Conservation (phyloP, 2,888 invertebrate genomes). For the Eristalis pertinax region DNA sequence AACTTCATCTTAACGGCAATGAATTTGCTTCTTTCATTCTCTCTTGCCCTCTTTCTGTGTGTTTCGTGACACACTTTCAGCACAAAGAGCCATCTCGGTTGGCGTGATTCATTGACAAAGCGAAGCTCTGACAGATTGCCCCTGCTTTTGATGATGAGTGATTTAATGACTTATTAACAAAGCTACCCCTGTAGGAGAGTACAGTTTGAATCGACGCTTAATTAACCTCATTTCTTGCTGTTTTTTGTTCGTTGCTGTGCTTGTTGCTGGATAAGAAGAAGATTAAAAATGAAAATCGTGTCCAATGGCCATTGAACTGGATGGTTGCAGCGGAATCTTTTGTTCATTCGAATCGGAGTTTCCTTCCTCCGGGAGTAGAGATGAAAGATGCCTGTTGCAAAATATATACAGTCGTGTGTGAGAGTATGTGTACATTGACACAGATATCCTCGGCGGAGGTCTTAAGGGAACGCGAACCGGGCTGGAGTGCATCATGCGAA, state of each 20-base stretch:
- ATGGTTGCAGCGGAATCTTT: background rate
- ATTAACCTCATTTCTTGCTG: background rate
- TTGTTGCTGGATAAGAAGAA: background rate
- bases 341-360: background rate
- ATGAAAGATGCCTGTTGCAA: background rate
- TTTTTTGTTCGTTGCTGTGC: background rate
- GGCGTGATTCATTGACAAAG: background rate
- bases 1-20: background rate
- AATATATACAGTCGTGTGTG: too few relatives aligned
- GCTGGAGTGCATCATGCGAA: background rate
- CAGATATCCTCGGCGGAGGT: background rate
- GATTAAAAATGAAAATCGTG: constrained; percentile 1
- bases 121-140: background rate
- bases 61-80: background rate
- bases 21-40: background rate
- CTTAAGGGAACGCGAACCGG: background rate
- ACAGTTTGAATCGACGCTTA: background rate
- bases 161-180: constrained; percentile 1
- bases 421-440: background rate
- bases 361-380: background rate
- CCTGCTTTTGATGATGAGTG: background rate
- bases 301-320: background rate
- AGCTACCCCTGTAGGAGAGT: background rate
- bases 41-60: background rate
- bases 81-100: background rate